Conservation (phyloP, 2,113 vertebrate genomes). For the Colaptes auratus region DNA sequence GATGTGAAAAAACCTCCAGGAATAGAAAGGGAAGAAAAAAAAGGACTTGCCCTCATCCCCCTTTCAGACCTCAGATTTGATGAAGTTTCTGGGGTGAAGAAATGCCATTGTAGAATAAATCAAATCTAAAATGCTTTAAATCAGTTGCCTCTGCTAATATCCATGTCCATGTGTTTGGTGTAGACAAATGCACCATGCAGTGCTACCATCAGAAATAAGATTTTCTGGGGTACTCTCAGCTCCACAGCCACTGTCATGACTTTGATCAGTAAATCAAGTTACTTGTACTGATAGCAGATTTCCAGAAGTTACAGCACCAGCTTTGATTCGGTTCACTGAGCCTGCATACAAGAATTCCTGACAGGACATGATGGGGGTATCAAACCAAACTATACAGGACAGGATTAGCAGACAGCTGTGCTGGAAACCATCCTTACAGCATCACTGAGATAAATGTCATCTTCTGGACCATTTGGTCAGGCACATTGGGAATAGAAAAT, state of each 20-base stretch:
- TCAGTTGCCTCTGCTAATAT: background rate
- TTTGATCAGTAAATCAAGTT: background rate
- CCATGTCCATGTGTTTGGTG: fast-evolving
- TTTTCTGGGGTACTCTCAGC: background rate
- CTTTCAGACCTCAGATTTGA: background rate
- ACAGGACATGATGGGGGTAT: fast-evolving
- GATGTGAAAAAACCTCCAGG: background rate
- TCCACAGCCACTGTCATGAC: background rate
- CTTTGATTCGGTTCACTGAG: background rate
- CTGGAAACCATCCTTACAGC: background rate
- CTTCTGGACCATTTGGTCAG: background rate
- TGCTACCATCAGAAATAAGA: background rate
- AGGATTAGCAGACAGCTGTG: background rate
- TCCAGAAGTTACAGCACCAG: fast-evolving
- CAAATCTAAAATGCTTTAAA: background rate
- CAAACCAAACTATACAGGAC: background rate
- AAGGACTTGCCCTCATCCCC: background rate
- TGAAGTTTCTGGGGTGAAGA: background rate
- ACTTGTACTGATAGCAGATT: background rate
- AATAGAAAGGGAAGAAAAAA: background rate
- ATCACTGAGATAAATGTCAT: fast-evolving
- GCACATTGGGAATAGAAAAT: background rate
- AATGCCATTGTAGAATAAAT: background rate
- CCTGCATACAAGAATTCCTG: background rate
- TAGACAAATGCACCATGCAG: background rate